These are phyloP conservation scores for Pasiphila rectangulata DNA, from an alignment of 2,888 invertebrate genomes.

Conservation along the genomic window DNA sequence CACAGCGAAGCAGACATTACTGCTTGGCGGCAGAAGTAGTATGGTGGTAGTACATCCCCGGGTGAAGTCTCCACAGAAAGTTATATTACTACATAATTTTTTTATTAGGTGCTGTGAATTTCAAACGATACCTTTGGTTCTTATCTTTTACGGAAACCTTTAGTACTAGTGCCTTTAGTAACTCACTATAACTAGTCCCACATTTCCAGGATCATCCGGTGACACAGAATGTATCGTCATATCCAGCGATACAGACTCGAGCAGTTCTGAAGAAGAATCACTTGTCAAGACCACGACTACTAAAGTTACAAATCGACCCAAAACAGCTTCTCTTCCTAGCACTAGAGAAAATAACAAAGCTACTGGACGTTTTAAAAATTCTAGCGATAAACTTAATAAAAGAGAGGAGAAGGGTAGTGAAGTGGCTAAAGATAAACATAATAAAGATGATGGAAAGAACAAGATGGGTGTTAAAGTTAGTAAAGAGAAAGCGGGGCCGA, in stretches of 20 bases:
- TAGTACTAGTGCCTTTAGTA: too few species aligned
- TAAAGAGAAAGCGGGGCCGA: slow-evolving; percentile 17
- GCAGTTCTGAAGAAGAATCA: slow-evolving; percentile 35
- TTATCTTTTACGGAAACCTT: too few species aligned
- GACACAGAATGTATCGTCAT: slow-evolving; percentile 54
- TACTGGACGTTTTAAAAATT: neutral
- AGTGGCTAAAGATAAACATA: neutral
- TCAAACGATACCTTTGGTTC: too few species aligned
- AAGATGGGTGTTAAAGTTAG: too few species aligned
- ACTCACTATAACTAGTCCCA: neutral
- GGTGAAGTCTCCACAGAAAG: too few species aligned
- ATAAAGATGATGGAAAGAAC: neutral
- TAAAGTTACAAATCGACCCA: slow-evolving; percentile 26
- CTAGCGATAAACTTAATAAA: neutral
- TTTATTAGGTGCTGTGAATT: too few species aligned
- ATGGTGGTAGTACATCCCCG: too few species aligned
- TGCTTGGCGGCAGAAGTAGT: too few species aligned
- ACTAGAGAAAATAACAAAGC: slow-evolving; percentile 10
- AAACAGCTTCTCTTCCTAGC: slow-evolving; percentile 26
- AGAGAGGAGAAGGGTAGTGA: slow-evolving; percentile 6
- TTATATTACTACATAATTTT: too few species aligned
- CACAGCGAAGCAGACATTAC: too few species aligned
- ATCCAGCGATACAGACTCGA: slow-evolving; percentile 45
- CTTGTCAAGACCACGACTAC: slow-evolving; percentile 11
- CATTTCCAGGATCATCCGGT: slow-evolving; percentile 51